Conservation (phyloP, 2,888 invertebrate genomes). For the Tachina fera region DNA sequence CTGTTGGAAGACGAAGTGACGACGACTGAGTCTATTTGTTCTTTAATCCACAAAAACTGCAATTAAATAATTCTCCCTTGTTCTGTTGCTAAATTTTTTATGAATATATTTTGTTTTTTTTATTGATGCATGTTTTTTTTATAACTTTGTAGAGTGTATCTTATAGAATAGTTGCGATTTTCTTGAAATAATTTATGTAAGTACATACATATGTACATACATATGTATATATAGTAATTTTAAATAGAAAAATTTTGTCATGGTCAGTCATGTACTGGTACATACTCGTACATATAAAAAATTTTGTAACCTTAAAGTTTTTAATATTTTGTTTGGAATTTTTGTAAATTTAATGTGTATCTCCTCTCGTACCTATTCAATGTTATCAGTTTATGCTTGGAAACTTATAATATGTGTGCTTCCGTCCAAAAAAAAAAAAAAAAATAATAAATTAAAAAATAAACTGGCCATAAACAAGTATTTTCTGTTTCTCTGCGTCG, state of each 20-base stretch:
- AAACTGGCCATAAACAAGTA: not conserved
- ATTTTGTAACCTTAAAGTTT: constrained; percentile 47
- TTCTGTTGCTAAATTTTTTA: constrained; percentile 26
- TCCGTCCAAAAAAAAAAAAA: constrained; percentile 6
- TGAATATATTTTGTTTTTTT: not conserved
- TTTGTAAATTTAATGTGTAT: constrained; percentile 20
- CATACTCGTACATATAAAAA: not conserved
- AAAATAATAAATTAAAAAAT: not conserved
- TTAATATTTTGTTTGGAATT: constrained; percentile 2
- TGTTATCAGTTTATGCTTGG: constrained; percentile 57
- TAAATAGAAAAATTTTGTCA: constrained; percentile 24
- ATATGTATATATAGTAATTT: not conserved
- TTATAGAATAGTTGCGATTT: constrained; percentile 18
- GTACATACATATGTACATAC: not conserved
- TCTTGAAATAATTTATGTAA: constrained; percentile 12
- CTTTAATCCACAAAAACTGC: not conserved
- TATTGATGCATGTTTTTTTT: constrained; percentile 4
- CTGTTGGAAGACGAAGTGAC: no score
- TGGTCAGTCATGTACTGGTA: constrained; percentile 14
- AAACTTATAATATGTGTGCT: constrained; percentile 38
- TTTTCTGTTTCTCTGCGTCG: constrained; percentile 5
- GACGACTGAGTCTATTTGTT: constrained; percentile 32
- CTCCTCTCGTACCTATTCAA: constrained; percentile 4
- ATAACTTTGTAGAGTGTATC: constrained; percentile 21
- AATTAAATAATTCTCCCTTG: not conserved